These are phyloP conservation scores for Pyrgus malvae DNA, from an alignment of 2,888 invertebrate species.

Conservation along the genomic window DNA sequence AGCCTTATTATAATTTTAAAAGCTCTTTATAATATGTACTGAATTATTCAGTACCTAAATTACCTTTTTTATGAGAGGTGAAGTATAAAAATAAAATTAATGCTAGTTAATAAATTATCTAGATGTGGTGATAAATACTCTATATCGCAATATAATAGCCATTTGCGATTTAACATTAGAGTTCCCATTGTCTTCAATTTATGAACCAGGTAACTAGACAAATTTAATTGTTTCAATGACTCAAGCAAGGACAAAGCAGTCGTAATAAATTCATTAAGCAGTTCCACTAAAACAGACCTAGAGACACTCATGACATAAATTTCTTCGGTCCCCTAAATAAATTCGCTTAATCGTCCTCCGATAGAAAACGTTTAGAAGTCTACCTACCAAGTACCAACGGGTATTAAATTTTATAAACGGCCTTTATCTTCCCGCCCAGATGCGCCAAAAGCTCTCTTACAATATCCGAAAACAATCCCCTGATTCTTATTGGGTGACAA, in stretches of 20 bases:
- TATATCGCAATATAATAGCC: background rate
- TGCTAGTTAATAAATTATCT: too few relatives aligned
- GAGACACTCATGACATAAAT: conserved; percentile 24
- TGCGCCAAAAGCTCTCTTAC: conserved; percentile 51
- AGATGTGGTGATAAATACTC: too few relatives aligned
- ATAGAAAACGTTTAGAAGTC: conserved; percentile 44
- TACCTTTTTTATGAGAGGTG: too few relatives aligned
- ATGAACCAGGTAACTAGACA: background rate
- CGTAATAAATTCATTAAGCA: conserved; percentile 15
- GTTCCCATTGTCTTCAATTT: background rate
- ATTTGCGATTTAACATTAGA: background rate
- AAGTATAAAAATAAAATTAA: too few relatives aligned
- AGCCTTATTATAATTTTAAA: too few relatives aligned
- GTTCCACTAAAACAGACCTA: conserved; percentile 1
- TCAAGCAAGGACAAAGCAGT: conserved; percentile 8
- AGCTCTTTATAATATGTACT: too few relatives aligned
- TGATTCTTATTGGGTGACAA: conserved; percentile 24
- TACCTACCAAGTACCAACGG: conserved; percentile 53
- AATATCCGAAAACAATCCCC: conserved; percentile 28
- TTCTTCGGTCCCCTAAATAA: conserved; percentile 27
- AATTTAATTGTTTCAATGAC: conserved; percentile 9
- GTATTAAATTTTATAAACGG: conserved; percentile 61
- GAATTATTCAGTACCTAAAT: too few relatives aligned
- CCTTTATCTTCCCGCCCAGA: conserved; percentile 64
- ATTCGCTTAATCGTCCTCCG: conserved; percentile 35